Evolutionary conservation across 2,888 invertebrate species (phyloP).

Genomic region (Platypus cylindrus): DNA sequence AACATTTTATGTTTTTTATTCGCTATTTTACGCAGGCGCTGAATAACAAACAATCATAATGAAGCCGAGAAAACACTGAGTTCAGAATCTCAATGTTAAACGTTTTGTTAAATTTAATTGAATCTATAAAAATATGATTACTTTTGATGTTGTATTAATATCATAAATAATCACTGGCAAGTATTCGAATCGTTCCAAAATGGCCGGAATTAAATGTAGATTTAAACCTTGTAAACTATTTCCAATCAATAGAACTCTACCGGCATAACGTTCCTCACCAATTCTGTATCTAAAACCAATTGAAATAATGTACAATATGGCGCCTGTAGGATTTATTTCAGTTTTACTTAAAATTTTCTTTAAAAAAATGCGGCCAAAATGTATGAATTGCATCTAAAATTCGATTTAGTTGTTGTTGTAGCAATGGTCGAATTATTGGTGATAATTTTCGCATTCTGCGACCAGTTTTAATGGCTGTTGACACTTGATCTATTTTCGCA

Average conservation of each 20-base stretch:
- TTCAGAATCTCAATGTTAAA: no score
- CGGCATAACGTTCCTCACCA: slow-evolving; percentile 28
- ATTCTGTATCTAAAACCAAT: slow-evolving; percentile 23
- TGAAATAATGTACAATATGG: neutral
- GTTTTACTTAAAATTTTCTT: slow-evolving; percentile 24
- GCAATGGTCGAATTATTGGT: slow-evolving; percentile 26
- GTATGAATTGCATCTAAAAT: slow-evolving; percentile 25
- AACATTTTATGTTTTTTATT: no score
- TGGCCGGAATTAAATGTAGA: slow-evolving; percentile 47
- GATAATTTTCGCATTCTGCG: slow-evolving; percentile 26
- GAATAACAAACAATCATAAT: no score
- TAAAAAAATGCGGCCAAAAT: slow-evolving; percentile 30
- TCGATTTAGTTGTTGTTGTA: slow-evolving; percentile 27
- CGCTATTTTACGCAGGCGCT: no score
- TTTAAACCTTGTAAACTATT: slow-evolving; percentile 40
- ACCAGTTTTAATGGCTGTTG: slow-evolving; percentile 26
- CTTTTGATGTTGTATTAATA: slow-evolving; percentile 16
- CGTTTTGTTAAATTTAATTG: no score
- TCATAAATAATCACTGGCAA: slow-evolving; percentile 37
- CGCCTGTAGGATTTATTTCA: neutral
- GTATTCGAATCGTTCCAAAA: slow-evolving; percentile 44
- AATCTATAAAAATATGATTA: no score
- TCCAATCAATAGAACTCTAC: slow-evolving; percentile 28
- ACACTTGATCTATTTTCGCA: slow-evolving; percentile 26
- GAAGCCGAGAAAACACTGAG: no score